phyloP scores from a whole-genome alignment of 2,797 vertebrate species.

The Muscicapa comitata region DNA sequence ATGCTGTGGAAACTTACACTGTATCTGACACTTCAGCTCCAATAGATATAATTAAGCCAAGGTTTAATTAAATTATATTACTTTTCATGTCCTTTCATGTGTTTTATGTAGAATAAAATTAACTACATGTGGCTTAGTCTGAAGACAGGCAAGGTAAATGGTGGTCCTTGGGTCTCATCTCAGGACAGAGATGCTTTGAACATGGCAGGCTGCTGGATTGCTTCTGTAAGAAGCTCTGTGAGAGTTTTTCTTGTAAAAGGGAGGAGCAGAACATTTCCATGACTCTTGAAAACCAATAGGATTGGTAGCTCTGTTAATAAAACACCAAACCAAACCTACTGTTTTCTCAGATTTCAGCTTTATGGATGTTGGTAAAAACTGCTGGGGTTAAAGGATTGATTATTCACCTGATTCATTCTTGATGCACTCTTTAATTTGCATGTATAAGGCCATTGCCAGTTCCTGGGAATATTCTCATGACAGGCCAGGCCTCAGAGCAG shows the following conservation, averaged over 20 bases:
- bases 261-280: not conserved
- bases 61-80: not conserved
- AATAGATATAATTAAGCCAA: no score
- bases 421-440: not conserved
- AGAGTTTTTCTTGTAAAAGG: not conserved
- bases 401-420: not conserved
- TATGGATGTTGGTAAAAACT: not conserved
- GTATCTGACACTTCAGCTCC: no score
- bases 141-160: not conserved
- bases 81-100: not conserved
- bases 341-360: not conserved
- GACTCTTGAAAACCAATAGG: not conserved
- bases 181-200: no score
- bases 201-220: no score
- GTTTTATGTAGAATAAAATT: not conserved
- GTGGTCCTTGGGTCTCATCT: not conserved
- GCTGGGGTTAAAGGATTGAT: not conserved
- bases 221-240: not conserved
- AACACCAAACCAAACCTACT: not conserved
- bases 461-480: fast-evolving
- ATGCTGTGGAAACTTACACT: no score
- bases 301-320: not conserved
- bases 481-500: not conserved
- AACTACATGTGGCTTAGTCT: not conserved
- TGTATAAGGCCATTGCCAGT: fast-evolving